Conservation (phyloP, 1,140 invertebrate genomes). For the Papilio helenus region DNA sequence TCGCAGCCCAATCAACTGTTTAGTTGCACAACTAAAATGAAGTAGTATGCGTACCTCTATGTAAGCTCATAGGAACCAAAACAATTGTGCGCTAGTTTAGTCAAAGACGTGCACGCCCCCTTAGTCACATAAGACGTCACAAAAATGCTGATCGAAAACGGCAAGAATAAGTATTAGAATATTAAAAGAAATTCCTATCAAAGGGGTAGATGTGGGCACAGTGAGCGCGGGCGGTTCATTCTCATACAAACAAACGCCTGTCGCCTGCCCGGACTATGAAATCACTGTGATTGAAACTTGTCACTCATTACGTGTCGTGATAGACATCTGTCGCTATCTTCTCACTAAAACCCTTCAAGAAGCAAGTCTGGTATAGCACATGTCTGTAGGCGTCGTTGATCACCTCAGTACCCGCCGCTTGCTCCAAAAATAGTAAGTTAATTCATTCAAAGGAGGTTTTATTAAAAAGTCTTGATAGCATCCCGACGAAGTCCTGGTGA, state of each 20-base stretch:
- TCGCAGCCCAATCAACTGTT: too few relatives aligned
- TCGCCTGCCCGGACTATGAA: conserved; percentile 64
- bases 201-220: conserved; percentile 7
- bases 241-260: conserved; percentile 52
- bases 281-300: conserved; percentile 68
- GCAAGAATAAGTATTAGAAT: background rate
- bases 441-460: background rate
- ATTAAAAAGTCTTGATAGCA: background rate
- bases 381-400: too few relatives aligned
- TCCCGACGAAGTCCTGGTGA: background rate
- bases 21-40: too few relatives aligned
- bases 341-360: background rate
- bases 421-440: too few relatives aligned
- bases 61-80: too few relatives aligned
- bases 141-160: background rate
- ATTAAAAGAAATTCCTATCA: background rate
- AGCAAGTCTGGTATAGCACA: too few relatives aligned
- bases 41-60: too few relatives aligned
- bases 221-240: conserved; percentile 51
- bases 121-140: background rate
- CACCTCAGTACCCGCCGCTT: too few relatives aligned
- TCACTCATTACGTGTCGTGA: conserved; percentile 53
- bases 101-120: too few relatives aligned
- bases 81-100: too few relatives aligned
- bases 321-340: conserved; percentile 36